Conservation (phyloP, 2,113 vertebrate genomes). For the Benitochromis conjunctus region DNA sequence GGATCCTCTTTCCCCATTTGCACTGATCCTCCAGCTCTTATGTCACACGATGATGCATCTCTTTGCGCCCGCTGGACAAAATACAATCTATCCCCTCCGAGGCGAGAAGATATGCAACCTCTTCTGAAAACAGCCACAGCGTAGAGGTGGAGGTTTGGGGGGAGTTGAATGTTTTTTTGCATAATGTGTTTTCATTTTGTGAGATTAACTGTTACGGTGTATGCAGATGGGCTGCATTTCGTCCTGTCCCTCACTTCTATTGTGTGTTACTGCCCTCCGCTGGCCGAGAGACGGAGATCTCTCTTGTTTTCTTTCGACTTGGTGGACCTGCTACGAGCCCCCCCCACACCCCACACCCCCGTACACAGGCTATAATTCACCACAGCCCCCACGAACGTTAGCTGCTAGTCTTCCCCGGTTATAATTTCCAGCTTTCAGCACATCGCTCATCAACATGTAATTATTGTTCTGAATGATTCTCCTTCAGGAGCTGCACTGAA, state of each 20-base stretch:
- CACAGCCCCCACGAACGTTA: background rate
- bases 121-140: background rate
- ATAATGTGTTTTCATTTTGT: background rate
- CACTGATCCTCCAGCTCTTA: background rate
- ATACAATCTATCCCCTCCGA: background rate
- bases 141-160: background rate
- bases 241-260: background rate
- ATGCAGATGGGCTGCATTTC: background rate
- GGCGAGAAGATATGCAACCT: background rate
- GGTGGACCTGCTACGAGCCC: background rate
- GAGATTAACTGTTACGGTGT: background rate
- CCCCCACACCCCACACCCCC: too few species aligned
- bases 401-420: background rate
- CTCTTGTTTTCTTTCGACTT: background rate
- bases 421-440: background rate
- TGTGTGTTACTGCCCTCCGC: conserved; percentile 45
- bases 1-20: background rate
- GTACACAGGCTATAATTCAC: background rate
- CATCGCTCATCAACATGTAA: background rate
- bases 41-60: background rate
- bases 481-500: background rate
- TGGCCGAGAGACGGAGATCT: conserved; percentile 4
- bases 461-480: background rate
- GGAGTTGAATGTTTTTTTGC: background rate
- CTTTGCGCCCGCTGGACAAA: background rate